These are phyloP conservation scores for Holothuria scabra DNA, from an alignment of 53 echinoderm and acorn worm species.

Conservation along the genomic window DNA sequence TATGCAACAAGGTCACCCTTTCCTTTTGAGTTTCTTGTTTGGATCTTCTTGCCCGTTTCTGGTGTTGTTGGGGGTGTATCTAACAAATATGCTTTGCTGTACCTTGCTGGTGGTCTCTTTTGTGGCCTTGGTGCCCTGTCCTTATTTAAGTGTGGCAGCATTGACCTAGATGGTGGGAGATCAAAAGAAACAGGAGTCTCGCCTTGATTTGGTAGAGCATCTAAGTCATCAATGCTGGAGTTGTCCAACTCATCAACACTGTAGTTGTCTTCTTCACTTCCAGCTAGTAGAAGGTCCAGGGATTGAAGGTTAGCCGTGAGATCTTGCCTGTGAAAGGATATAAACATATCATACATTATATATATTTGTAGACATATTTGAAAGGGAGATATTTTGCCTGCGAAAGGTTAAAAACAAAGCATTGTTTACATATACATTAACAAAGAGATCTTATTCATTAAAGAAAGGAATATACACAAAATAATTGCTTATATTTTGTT, in stretches of 20 bases:
- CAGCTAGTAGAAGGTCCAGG: slow-evolving; percentile 72
- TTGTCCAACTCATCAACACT: slow-evolving; percentile 79
- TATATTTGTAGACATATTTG: too few species aligned
- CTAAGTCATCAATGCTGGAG: slow-evolving; percentile 72
- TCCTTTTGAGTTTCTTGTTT: background rate
- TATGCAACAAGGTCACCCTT: slow-evolving; percentile 15
- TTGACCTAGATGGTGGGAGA: slow-evolving; percentile 67
- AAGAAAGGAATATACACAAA: too few species aligned
- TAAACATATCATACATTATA: background rate
- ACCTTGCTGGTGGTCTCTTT: slow-evolving; percentile 81
- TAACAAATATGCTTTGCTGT: slow-evolving; percentile 43
- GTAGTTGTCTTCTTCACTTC: slow-evolving; percentile 84
- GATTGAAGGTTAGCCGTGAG: slow-evolving; percentile 80
- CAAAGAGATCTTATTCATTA: too few species aligned
- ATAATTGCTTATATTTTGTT: too few species aligned
- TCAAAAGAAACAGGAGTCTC: slow-evolving; percentile 81
- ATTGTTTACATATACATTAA: too few species aligned
- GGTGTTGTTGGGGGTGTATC: slow-evolving; percentile 45
- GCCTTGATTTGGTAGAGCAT: slow-evolving; percentile 18
- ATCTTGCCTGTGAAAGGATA: slow-evolving; percentile 66
- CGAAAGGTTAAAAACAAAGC: too few species aligned
- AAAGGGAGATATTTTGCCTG: too few species aligned
- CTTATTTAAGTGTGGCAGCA: slow-evolving; percentile 82
- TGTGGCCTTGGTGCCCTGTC: slow-evolving; percentile 78
- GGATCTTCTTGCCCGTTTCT: slow-evolving; percentile 7